Evolutionary conservation across 2,888 invertebrate genomes (phyloP), one percentile per base, ranked within the genome.

Genomic region (Frankliniella intonsa): DNA sequence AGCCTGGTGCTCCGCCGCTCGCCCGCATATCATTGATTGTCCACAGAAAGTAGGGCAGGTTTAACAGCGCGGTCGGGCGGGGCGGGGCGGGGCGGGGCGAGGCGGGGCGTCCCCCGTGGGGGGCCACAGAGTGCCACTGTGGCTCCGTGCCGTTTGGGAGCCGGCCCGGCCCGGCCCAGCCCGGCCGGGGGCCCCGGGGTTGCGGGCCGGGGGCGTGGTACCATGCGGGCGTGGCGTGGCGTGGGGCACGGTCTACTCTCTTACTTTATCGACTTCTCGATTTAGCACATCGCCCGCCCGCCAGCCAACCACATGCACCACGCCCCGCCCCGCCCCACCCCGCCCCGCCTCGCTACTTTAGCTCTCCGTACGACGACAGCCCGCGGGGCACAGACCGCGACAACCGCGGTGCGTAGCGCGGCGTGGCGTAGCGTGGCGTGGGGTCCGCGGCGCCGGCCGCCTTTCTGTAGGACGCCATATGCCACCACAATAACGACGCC

Each of bases 41-140:
- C 62, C 62, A n/a, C 62, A 17, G 62, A 62, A 62, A 62, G 62
- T 62, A 62, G 62, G 62, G 62, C 62, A 62, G 62, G 62, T 62
- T 62, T 62, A 62, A 62, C 62, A 17, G 62, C 19, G 62, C n/a
- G 11, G 62, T 17, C 17, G 62, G 55, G 55, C 14, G 1, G 55
- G 55, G 55, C 51, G 51, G 51, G 51, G 51, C 51, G 51, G 51
- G 51, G 51, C 51, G 51, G 51, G 51, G 51, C 51, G 51, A 12
- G 51, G 10, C n/a, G 55, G 3, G 55, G 55, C 55, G 55, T 38
- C 5, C 38, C 5, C 38, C 38, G 38, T 38, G 38, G 38, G 38
- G 38, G 38, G 38, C 38, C 38, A 5, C 38, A 5, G 38, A 38
- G 38, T 38, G 38, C 38, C 38, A 3, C 38, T 38, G 38, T 38